A percentile compares a stretch with the other conserved stretches of the same genome.
phyloP scores from a whole-genome alignment of 2,113 vertebrate genomes.

The Xiphophorus couchianus region DNA sequence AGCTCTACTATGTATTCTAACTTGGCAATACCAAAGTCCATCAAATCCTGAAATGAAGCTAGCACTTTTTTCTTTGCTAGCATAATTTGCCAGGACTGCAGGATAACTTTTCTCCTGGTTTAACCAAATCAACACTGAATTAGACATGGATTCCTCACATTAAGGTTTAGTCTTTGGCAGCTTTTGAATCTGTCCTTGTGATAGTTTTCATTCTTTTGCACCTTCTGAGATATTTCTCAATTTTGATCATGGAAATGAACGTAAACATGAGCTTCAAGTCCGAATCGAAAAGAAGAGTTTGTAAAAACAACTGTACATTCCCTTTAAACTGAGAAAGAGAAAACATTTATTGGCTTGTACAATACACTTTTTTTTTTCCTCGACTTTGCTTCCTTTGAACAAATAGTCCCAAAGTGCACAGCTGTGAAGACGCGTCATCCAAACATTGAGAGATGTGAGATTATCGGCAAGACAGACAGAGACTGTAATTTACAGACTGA shows the following conservation, averaged over 20 bases:
- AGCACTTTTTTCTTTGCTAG: too few relatives aligned
- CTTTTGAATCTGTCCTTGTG: too few relatives aligned
- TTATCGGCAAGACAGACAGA: slow-evolving; percentile 36
- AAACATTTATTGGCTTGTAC: background rate
- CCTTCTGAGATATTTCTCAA: too few relatives aligned
- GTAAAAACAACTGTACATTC: too few relatives aligned
- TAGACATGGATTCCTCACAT: too few relatives aligned
- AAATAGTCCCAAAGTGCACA: slow-evolving; percentile 11
- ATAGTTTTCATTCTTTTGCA: too few relatives aligned
- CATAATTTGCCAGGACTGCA: too few relatives aligned
- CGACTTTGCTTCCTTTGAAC: background rate
- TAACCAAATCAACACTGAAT: too few relatives aligned
- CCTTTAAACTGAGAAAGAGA: too few relatives aligned
- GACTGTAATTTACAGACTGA: slow-evolving; percentile 53
- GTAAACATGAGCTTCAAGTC: background rate
- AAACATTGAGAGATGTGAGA: background rate
- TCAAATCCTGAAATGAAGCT: background rate
- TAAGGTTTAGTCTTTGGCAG: too few relatives aligned
- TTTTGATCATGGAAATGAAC: too few relatives aligned
- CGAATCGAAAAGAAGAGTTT: background rate
- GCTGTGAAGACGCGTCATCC: slow-evolving; percentile 20
- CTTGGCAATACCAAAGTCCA: background rate
- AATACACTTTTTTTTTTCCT: slow-evolving; percentile 11
- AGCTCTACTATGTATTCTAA: background rate
- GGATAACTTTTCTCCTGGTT: too few relatives aligned